These are phyloP conservation scores for Lucilia sericata DNA, from an alignment of 1,140 invertebrate genomes.

Conservation along the genomic window DNA sequence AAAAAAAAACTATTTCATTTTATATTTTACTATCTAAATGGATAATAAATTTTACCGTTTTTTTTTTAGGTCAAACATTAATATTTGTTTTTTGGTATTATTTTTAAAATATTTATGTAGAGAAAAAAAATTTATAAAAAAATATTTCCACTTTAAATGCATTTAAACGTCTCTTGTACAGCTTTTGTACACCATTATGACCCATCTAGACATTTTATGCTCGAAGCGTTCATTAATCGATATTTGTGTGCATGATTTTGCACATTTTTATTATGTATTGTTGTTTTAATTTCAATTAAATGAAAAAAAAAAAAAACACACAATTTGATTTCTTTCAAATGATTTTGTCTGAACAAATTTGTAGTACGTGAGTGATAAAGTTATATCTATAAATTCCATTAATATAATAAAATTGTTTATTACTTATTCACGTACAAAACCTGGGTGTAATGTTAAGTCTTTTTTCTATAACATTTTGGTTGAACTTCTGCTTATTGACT, in stretches of 20 bases:
- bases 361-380: background rate
- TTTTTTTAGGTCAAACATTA: constrained; percentile 14
- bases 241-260: constrained; percentile 10
- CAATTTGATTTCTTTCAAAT: background rate
- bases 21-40: background rate
- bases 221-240: background rate
- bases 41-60: background rate
- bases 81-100: background rate
- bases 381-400: background rate
- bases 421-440: background rate
- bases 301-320: background rate
- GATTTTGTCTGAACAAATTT: background rate
- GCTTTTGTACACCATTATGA: background rate
- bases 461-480: background rate
- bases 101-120: background rate
- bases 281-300: background rate
- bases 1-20: too few relatives aligned
- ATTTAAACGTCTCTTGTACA: background rate
- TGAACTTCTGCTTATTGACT: background rate
- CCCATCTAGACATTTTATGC: background rate
- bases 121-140: background rate
- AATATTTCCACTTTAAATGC: background rate
- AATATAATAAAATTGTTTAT: background rate
- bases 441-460: background rate
- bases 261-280: background rate